phyloP scores from a whole-genome alignment of 2,888 invertebrate species.

The Poecilobothrus nobilitatus region DNA sequence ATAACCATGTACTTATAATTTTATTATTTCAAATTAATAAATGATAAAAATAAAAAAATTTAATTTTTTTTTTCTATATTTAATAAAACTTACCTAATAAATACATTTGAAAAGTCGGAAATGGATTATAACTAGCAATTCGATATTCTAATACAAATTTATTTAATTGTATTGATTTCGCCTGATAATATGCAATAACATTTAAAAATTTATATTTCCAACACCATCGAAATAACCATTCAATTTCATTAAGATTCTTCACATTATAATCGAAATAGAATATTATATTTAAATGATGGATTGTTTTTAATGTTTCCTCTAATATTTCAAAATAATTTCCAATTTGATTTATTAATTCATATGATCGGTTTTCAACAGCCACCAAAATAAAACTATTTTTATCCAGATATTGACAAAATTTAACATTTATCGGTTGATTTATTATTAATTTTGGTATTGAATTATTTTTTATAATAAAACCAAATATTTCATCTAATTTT shows the following conservation, averaged over 20 bases:
- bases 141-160: not conserved
- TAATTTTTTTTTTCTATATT: too few relatives aligned
- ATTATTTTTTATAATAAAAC: not conserved
- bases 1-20: too few relatives aligned
- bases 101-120: not conserved
- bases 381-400: not conserved
- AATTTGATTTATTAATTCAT: not conserved
- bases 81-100: not conserved
- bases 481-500: not conserved
- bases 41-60: too few relatives aligned
- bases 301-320: not conserved
- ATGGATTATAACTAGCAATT: not conserved
- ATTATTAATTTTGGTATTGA: not conserved
- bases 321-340: not conserved
- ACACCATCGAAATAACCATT: constrained; percentile 1
- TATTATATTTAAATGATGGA: not conserved
- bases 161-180: too few relatives aligned
- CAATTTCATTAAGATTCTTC: not conserved
- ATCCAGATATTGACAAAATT: not conserved
- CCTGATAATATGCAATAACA: not conserved
- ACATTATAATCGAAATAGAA: not conserved
- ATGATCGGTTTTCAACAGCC: not conserved
- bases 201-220: not conserved
- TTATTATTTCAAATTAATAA: too few relatives aligned
- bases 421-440: not conserved